Evolutionary conservation across 2,888 invertebrate genomes (phyloP), one percentile per base, ranked within the genome.

Genomic region (Cetonia aurata): DNA sequence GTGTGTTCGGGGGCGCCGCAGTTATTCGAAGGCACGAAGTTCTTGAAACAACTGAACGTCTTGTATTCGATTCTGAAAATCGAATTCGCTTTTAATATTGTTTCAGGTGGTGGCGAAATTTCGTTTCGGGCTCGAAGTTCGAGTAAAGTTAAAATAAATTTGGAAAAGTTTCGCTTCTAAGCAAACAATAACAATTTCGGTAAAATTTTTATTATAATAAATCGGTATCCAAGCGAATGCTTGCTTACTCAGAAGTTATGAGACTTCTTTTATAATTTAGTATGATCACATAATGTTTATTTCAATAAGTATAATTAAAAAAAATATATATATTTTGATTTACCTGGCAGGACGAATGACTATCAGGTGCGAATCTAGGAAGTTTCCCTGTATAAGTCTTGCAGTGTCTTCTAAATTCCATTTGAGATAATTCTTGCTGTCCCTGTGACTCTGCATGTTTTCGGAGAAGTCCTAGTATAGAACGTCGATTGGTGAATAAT

Each of bases 41-140:
- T 96, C 83, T 93, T 92, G 82, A 91, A 96, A 80, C 95, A 94
- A 81, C 93, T 94, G 84, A 94, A 95, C 69, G 93, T 94, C 80
- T 92, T 91, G 79, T 91, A 90, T 81, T 93, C 91, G 89, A 94
- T 93, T 83, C 93, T 92, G 81, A 75, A 84, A 25, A 78, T 41
- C 56, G 37, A 57, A 69, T 46, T 46, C 44, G 12, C 15, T 55
- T 33, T 67, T 42, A 67, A 69, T 46, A 62, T 65, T 25, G 17
- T 41, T 59, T 19, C 46, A 59, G 19, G 6, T 62, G 13, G 37
- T 15, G 19, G 9, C 2, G 13, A 1, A 10, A 13, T 44, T 44
- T 44, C 12, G 10, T 44, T 44, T 44, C 6, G 10, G 1, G 44
- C 44, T 6, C 3, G 25, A 25, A 44, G 44, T 44, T 44, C 6